phyloP scores from a whole-genome alignment of 2,113 vertebrate genomes.

The Tupaia tana region DNA sequence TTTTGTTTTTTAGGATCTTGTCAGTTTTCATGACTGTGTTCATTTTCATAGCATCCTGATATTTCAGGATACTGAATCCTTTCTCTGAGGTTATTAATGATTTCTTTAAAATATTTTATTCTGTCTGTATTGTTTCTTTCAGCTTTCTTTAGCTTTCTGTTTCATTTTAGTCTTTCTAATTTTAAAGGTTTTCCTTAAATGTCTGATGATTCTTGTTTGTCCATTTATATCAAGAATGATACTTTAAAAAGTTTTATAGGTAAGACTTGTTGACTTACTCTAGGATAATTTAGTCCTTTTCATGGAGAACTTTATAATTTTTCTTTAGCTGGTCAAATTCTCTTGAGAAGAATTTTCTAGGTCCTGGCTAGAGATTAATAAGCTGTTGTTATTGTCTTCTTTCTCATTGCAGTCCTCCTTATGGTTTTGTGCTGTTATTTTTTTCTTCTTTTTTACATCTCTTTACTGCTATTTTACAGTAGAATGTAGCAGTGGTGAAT shows the following conservation, averaged over 20 bases:
- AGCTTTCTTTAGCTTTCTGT: neutral
- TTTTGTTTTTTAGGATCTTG: neutral
- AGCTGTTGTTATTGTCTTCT: neutral
- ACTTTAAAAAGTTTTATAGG: neutral
- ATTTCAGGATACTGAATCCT: neutral
- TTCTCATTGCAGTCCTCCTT: neutral
- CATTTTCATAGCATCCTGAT: neutral
- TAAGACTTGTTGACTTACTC: neutral
- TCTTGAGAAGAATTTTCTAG: constrained; percentile 25
- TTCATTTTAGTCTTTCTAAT: neutral
- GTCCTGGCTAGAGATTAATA: neutral
- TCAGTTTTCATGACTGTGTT: neutral
- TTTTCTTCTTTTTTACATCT: neutral
- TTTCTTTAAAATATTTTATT: neutral
- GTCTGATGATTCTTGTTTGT: neutral
- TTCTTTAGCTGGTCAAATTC: neutral
- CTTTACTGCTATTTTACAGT: neutral
- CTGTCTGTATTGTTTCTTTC: neutral
- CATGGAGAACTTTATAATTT: neutral
- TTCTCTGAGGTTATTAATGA: neutral
- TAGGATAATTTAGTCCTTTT: constrained; percentile 17
- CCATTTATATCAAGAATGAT: neutral
- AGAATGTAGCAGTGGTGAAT: neutral
- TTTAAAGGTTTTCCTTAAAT: neutral
- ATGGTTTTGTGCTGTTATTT: neutral